Base-by-base conservation (phyloP, 1,140 invertebrate genomes). In the Trichonephila clavipes region DNA sequence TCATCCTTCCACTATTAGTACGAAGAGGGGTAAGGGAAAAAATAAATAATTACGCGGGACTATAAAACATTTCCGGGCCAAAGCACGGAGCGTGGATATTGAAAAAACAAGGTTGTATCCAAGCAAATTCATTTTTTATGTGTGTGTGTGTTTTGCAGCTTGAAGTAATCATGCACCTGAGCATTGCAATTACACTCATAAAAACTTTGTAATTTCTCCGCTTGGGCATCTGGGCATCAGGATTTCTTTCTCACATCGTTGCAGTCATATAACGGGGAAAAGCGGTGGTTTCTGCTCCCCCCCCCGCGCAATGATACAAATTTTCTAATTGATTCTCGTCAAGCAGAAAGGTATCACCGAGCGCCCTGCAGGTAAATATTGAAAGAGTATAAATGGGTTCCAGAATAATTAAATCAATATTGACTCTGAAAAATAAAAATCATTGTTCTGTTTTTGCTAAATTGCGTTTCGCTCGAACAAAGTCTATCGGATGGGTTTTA, bases 121-220 rank as follows among this genome's bases (percentile, higher is more conserved):
- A 69, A 24, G 10, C 21, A n/a, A 34, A 77, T n/a, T 40, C 59
- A 6, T 64, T 87, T 62, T 64, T 61, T 87, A 64, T 34, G 2
- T 62, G 61, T 21, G 2, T 62, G 61, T 21, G 8, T 40, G 16
- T 6, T 77, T 34, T 77, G 72, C 72, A 18, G 16, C 28, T 12
- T 1, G 72, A 64, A 64, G 58, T 59, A 87, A 62, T 61, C 85
- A 64, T 87, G n/a, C 34, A 77, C 72, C 72, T 77, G 72, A 18
- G 28, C 34, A 28, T 18, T 40, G 72, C 72, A 88, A 88, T 88
- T 88, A 88, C 44, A 88, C 44, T 58, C 64, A 72, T 58, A 88
- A 88, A 72, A 88, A 88, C 58, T 61, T 88, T 58, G 21, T 88
- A 88, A 88, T 88, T 69, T 88, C 64, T 61, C 24, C 34, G 61